phyloP scores from a whole-genome alignment of 2,113 vertebrate genomes.

The Pelecanus crispus region DNA sequence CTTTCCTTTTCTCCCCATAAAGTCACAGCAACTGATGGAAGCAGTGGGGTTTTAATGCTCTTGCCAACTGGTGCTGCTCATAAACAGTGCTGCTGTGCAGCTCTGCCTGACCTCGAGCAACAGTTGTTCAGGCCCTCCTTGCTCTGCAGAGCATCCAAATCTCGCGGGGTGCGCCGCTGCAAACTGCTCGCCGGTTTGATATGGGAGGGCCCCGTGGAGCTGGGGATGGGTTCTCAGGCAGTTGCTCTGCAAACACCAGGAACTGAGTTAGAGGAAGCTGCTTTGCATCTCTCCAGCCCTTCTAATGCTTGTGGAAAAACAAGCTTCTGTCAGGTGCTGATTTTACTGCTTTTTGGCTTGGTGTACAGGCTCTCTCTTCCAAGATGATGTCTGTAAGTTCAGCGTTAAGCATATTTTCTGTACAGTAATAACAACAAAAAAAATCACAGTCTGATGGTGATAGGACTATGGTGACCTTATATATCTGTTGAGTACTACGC shows the following conservation, averaged over 20 bases:
- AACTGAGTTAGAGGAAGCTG: neutral
- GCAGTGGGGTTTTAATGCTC: neutral
- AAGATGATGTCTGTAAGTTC: neutral
- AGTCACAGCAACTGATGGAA: neutral
- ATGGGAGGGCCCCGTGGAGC: neutral
- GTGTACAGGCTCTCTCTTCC: neutral
- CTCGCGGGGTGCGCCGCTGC: fast-evolving
- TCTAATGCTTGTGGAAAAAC: neutral
- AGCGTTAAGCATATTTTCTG: neutral
- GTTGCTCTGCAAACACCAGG: neutral
- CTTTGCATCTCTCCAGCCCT: neutral
- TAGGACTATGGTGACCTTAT: neutral
- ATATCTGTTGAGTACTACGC: neutral
- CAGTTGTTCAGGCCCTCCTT: neutral
- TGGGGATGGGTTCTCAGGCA: neutral
- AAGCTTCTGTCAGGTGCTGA: neutral
- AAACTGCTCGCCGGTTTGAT: fast-evolving
- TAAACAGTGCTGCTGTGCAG: neutral
- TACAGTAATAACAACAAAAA: neutral
- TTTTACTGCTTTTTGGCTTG: neutral
- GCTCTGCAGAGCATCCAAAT: fast-evolving
- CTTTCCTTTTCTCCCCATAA: neutral
- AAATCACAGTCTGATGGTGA: neutral
- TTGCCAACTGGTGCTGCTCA: neutral
- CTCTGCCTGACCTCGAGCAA: neutral